These are phyloP conservation scores for Sinocyclocheilus anophthalmus DNA, from an alignment of 2,113 vertebrate genomes.

Conservation along the genomic window DNA sequence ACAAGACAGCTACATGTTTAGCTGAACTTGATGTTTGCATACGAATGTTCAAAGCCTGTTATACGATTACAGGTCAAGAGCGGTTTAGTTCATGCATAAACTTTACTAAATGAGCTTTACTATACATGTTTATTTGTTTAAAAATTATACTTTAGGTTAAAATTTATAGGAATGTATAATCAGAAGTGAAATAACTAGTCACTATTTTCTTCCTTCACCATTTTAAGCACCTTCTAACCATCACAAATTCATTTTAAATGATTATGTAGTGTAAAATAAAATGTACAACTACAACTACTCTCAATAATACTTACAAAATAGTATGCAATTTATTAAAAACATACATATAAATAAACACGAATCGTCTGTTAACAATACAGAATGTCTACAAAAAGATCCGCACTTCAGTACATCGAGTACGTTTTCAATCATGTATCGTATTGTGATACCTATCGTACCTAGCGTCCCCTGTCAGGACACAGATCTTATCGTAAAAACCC, in stretches of 20 bases:
- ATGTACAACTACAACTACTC: background rate
- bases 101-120: background rate
- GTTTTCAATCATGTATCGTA: background rate
- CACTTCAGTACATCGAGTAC: background rate
- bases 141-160: background rate
- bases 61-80: background rate
- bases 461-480: background rate
- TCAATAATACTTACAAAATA: background rate
- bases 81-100: background rate
- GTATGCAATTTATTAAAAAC: background rate
- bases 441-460: background rate
- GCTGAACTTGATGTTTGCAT: background rate
- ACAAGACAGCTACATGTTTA: background rate
- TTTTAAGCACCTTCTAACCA: background rate
- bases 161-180: background rate
- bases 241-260: background rate
- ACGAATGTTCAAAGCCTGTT: background rate
- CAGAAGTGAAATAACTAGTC: background rate
- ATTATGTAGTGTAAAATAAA: background rate
- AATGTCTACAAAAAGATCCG: background rate
- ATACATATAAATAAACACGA: background rate
- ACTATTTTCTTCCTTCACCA: background rate
- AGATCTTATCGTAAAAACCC: background rate
- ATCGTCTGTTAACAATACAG: background rate
- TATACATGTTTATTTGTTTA: background rate